phyloP scores from a whole-genome alignment of 2,113 vertebrate genomes.

The Indicator maculatus region DNA sequence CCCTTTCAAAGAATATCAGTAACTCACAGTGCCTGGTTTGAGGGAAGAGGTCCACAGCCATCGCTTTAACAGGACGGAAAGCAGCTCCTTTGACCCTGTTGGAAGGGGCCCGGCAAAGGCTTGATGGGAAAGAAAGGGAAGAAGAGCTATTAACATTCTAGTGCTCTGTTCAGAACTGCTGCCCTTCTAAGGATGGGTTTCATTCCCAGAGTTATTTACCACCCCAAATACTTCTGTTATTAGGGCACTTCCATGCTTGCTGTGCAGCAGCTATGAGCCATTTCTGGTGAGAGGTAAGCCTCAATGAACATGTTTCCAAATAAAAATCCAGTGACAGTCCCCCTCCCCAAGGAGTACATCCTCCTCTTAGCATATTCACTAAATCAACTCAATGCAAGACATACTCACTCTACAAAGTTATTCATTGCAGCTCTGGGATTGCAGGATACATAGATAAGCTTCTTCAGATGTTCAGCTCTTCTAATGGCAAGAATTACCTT shows the following conservation, averaged over 20 bases:
- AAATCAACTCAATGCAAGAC: background rate
- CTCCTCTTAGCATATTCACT: background rate
- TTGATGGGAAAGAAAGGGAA: background rate
- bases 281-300: background rate
- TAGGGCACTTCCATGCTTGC: background rate
- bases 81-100: slow-evolving; percentile 89
- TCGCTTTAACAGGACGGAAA: slow-evolving; percentile 85
- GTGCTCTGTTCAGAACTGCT: background rate
- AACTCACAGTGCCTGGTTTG: slow-evolving; percentile 93
- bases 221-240: fast-evolving
- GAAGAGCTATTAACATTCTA: background rate
- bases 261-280: background rate
- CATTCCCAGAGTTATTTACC: background rate
- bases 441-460: slow-evolving; percentile 92
- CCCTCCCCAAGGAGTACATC: fast-evolving
- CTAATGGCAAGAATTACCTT: slow-evolving; percentile 93
- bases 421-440: slow-evolving; percentile 94
- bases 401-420: slow-evolving; percentile 96
- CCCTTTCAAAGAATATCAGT: slow-evolving; percentile 89
- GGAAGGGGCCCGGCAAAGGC: slow-evolving; percentile 91
- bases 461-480: slow-evolving; percentile 88
- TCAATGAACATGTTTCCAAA: background rate
- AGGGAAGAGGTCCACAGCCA: slow-evolving; percentile 95
- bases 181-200: background rate
- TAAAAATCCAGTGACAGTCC: fast-evolving